Evolutionary conservation across 1,140 invertebrate species (phyloP).

Genomic region (Drosophila setifemur): DNA sequence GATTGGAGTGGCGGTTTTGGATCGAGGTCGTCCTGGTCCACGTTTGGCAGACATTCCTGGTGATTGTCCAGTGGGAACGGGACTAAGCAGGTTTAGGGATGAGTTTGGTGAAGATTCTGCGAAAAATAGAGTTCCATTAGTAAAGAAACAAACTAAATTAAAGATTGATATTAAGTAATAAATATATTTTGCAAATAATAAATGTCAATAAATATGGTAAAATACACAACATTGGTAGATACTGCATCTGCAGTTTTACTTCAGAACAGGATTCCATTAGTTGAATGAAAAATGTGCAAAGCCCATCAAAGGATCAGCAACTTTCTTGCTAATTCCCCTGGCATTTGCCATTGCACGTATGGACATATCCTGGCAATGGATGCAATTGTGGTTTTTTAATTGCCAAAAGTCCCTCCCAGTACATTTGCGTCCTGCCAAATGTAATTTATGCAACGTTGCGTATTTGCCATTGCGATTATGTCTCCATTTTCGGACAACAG

Average conservation of each 20-base stretch:
- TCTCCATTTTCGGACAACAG: conserved; percentile 45
- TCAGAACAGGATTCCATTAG: conserved; percentile 12
- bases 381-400: conserved; percentile 68
- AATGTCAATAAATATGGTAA: too few relatives aligned
- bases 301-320: conserved; percentile 22
- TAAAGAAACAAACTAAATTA: background rate
- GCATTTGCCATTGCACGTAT: conserved; percentile 19
- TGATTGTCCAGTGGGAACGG: conserved; percentile 1
- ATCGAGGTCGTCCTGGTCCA: conserved; percentile 90
- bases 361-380: conserved; percentile 31
- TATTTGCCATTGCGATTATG: conserved; percentile 68
- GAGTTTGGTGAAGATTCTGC: conserved; percentile 1
- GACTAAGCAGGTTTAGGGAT: background rate
- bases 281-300: background rate
- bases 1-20: conserved; percentile 86
- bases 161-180: background rate
- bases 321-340: conserved; percentile 56
- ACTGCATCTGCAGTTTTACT: background rate
- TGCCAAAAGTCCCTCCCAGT: conserved; percentile 18
- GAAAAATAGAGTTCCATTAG: background rate
- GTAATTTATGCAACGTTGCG: conserved; percentile 57
- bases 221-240: too few relatives aligned
- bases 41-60: conserved; percentile 76
- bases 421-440: conserved; percentile 13
- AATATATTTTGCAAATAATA: background rate